phyloP scores from a whole-genome alignment of 1,140 invertebrate species.

The Pseudomyrmex gracilis region DNA sequence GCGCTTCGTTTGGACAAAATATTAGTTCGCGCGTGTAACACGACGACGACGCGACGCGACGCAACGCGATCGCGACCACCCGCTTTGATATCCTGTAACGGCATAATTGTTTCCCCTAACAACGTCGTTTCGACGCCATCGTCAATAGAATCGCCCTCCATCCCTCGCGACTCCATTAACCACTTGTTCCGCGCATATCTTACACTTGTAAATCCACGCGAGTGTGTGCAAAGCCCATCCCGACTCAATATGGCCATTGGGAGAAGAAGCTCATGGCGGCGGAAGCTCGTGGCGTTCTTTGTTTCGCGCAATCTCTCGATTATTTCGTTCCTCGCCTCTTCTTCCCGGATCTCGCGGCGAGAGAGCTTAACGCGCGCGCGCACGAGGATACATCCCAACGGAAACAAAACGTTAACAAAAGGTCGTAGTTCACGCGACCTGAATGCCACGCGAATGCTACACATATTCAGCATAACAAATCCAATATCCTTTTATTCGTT shows the following conservation, averaged over 20 bases:
- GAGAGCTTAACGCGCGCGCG: too few relatives aligned
- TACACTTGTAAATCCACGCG: background rate
- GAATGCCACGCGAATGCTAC: background rate
- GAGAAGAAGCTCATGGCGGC: too few relatives aligned
- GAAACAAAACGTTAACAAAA: constrained; percentile 15
- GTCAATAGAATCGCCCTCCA: background rate
- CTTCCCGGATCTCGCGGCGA: too few relatives aligned
- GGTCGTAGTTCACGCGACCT: background rate
- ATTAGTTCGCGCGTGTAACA: constrained; percentile 34
- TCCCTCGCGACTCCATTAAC: background rate
- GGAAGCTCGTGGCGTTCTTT: background rate
- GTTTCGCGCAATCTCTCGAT: constrained; percentile 3
- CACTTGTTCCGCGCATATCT: background rate
- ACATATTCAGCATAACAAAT: constrained; percentile 15
- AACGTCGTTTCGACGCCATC: constrained; percentile 8
- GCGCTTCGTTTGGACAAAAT: constrained; percentile 36
- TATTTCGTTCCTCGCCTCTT: background rate
- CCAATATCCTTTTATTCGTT: background rate
- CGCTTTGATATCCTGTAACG: constrained; percentile 41
- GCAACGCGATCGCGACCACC: too few relatives aligned
- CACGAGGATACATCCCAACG: background rate
- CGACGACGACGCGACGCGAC: background rate
- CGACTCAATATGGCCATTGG: too few relatives aligned
- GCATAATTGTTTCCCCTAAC: constrained; percentile 21
- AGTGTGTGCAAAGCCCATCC: background rate